A percentile compares a stretch with the other conserved stretches of the same genome.
phyloP scores from a whole-genome alignment of 2,797 vertebrate genomes.

The Rhodeus uyekii region DNA sequence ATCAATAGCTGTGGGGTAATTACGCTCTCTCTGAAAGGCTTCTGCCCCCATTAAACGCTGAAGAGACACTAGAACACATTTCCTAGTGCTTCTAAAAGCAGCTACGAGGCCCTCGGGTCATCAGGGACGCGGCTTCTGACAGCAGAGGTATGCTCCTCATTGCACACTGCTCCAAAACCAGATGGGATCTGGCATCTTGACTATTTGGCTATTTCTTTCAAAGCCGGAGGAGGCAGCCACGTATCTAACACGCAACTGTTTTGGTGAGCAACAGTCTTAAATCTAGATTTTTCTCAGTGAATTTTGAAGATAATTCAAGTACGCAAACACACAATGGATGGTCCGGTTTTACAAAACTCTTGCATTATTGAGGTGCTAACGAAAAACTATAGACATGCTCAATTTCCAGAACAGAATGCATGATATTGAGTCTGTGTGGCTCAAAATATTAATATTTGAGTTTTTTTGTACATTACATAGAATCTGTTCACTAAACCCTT shows the following conservation, averaged over 20 bases:
- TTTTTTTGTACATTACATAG: neutral
- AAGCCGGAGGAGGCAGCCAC: neutral
- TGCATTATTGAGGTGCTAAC: neutral
- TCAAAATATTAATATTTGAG: neutral
- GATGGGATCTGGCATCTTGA: conserved; percentile 50
- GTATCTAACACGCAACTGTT: neutral
- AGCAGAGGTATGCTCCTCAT: conserved; percentile 22
- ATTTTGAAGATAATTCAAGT: neutral
- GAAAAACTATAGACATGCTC: neutral
- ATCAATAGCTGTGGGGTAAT: conserved; percentile 11
- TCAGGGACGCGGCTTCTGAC: conserved; percentile 11
- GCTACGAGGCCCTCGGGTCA: conserved; percentile 23
- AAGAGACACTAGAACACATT: conserved; percentile 25
- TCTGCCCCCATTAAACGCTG: conserved; percentile 16
- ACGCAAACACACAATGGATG: neutral
- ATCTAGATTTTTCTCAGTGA: neutral
- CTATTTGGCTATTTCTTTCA: conserved; percentile 36
- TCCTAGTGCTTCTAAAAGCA: conserved; percentile 43
- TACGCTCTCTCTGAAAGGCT: conserved; percentile 7
- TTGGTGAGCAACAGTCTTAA: neutral
- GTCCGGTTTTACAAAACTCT: neutral
- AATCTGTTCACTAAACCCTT: neutral
- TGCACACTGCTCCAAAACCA: conserved; percentile 38
- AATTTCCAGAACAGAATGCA: neutral
- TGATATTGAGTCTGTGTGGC: neutral